Base-by-base conservation (phyloP, 2,888 invertebrate species). In the Ischnura elegans region DNA sequence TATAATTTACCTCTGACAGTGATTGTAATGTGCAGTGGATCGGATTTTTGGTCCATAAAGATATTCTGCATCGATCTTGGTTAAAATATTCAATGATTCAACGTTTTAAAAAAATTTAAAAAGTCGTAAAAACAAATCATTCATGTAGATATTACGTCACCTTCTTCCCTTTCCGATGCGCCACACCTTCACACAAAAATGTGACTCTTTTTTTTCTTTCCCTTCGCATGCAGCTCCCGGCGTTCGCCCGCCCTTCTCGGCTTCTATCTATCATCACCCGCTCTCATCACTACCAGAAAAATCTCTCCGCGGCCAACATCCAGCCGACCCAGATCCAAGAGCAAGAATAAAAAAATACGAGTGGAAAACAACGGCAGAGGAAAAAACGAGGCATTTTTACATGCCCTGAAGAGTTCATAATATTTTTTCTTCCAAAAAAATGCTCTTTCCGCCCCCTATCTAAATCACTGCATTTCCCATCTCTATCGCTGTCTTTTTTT, bases 351-450 rank as follows among this genome's bases (percentile, higher is more conserved):
- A 55, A 66, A 66, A 55, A 43, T 13, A 90, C 36, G 21, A 87
- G n/a, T 43, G 16, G n/a, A 21, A 29, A 51, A 87, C 42, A 51
- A 51, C 19, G 36, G n/a, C n/a, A n/a, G n/a, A n/a, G 29, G 29
- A 55, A 42, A 87, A 87, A 87, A 87, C 43, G 42, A 87, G 36
- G 19, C 51, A 36, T 36, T 42, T n/a, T 76, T 76, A 90, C 25
- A 90, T 55, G 90, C 90, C 61, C 43, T 2, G 13, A 66, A 66
- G 61, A 90, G 45, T 90, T 90, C 90, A 61, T 90, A 55, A 90
- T 61, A 21, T 90, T 61, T 61, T 61, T 43, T 90, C 55, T 87
- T 29, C 87, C 87, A 19, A 86, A n/a, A n/a, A n/a, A 76, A 76
- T 61, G 76, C 29, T 76, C 51, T 51, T 51, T 36, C 76, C 76